Conservation (phyloP, 1,140 invertebrate species). For the Pogonomyrmex californicus region DNA sequence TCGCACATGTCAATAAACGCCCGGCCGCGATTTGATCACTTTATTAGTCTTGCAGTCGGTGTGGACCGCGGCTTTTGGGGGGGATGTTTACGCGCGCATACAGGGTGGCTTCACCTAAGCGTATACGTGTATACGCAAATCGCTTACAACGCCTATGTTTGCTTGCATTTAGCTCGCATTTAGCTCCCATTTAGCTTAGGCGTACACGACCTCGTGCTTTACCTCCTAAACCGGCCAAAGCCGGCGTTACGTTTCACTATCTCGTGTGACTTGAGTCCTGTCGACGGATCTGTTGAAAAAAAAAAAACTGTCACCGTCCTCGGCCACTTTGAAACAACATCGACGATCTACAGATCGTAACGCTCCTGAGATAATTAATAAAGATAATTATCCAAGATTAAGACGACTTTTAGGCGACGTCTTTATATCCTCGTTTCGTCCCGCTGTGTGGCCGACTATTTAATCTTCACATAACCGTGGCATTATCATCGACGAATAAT, state of each 20-base stretch:
- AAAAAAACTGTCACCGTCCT: neutral
- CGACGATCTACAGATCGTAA: neutral
- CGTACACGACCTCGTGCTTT: neutral
- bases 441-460: neutral
- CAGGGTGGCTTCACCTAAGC: conserved; percentile 20
- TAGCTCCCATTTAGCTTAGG: conserved; percentile 25
- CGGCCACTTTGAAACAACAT: neutral
- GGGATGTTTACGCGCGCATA: conserved; percentile 29
- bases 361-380: neutral
- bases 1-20: conserved; percentile 41
- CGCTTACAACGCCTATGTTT: conserved; percentile 48
- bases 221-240: neutral
- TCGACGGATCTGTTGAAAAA: neutral
- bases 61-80: conserved; percentile 28
- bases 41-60: conserved; percentile 53
- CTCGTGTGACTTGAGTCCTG: neutral
- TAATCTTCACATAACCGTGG: conserved; percentile 5
- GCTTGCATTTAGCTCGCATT: conserved; percentile 20
- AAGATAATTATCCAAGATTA: neutral
- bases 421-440: neutral
- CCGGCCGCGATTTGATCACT: conserved; percentile 38
- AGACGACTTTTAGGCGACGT: neutral
- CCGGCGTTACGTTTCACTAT: neutral
- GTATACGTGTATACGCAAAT: conserved; percentile 34
- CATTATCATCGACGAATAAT: conserved; percentile 18